phyloP scores from a whole-genome alignment of 2,888 invertebrate species.

The Netelia fuscicornis region DNA sequence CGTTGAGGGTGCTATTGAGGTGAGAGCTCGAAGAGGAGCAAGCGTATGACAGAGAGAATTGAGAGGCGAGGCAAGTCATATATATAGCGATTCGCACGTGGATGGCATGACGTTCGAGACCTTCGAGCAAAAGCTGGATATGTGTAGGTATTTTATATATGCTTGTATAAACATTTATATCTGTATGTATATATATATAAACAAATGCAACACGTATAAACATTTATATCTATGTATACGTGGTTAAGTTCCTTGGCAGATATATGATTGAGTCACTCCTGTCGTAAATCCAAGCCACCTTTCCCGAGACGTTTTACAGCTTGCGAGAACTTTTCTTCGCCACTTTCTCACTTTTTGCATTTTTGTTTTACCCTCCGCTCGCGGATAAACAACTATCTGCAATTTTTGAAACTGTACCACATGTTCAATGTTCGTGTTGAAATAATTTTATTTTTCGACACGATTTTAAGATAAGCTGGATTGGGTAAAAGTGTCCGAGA shows the following conservation, averaged over 20 bases:
- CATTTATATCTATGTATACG: too few relatives aligned
- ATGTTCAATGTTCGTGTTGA: too few relatives aligned
- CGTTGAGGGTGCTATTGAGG: neutral
- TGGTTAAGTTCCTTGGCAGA: conserved; percentile 33
- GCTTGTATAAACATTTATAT: neutral
- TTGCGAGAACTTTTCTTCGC: conserved; percentile 47
- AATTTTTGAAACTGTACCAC: too few relatives aligned
- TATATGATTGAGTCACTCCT: conserved; percentile 58
- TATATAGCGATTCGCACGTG: conserved; percentile 34
- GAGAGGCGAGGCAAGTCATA: conserved; percentile 21
- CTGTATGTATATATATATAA: conserved; percentile 10
- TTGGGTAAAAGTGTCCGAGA: neutral
- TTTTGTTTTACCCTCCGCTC: conserved; percentile 18
- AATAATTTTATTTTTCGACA: too few relatives aligned
- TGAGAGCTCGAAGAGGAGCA: conserved; percentile 12
- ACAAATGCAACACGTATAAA: too few relatives aligned
- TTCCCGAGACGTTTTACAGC: conserved; percentile 56
- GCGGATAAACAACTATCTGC: conserved; percentile 25
- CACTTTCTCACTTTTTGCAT: conserved; percentile 28
- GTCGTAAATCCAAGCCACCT: conserved; percentile 58
- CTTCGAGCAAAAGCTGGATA: conserved; percentile 2
- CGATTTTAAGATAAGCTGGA: too few relatives aligned
- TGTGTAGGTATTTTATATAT: conserved; percentile 21
- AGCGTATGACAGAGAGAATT: neutral
- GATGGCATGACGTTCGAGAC: conserved; percentile 19